phyloP scores from a whole-genome alignment of 2,888 invertebrate genomes.

The Thelaira solivaga region DNA sequence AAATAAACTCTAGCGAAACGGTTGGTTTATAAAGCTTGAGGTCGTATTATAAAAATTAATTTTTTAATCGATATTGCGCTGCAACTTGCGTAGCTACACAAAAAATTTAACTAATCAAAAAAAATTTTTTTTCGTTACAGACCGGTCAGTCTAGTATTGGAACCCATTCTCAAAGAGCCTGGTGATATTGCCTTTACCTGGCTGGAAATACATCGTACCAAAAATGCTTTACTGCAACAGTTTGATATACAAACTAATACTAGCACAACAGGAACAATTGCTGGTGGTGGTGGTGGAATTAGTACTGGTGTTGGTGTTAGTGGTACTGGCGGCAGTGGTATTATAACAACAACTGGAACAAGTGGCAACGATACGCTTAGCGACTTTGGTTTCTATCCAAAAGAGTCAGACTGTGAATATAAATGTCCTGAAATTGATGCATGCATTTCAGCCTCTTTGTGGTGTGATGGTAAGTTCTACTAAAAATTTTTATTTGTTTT shows the following conservation, averaged over 20 bases:
- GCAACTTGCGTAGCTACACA: too few relatives aligned
- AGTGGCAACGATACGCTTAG: conserved; percentile 75
- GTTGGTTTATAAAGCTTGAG: too few relatives aligned
- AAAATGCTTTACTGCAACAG: conserved; percentile 81
- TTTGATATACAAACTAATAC: conserved; percentile 77
- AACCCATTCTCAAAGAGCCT: conserved; percentile 84
- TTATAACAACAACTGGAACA: conserved; percentile 59
- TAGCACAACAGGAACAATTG: conserved; percentile 65
- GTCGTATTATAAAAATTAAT: too few relatives aligned
- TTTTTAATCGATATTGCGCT: too few relatives aligned
- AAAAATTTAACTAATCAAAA: background rate
- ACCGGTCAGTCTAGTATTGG: conserved; percentile 82
- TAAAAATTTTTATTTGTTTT: background rate
- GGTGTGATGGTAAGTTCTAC: conserved; percentile 83
- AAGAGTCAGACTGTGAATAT: conserved; percentile 79
- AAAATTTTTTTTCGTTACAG: conserved; percentile 66
- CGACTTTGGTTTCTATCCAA: conserved; percentile 77
- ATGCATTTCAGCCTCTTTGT: conserved; percentile 85
- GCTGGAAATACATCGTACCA: conserved; percentile 84
- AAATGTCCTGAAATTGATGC: conserved; percentile 87
- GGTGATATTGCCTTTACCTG: conserved; percentile 87
- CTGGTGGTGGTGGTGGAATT: conserved; percentile 60
- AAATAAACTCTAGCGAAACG: too few relatives aligned
- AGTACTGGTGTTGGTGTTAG: conserved; percentile 53
- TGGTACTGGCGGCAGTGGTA: conserved; percentile 63